A percentile compares a stretch with the other conserved stretches of the same genome.
phyloP scores from a whole-genome alignment of 2,797 vertebrate genomes.

The Loriculus beryllinus region DNA sequence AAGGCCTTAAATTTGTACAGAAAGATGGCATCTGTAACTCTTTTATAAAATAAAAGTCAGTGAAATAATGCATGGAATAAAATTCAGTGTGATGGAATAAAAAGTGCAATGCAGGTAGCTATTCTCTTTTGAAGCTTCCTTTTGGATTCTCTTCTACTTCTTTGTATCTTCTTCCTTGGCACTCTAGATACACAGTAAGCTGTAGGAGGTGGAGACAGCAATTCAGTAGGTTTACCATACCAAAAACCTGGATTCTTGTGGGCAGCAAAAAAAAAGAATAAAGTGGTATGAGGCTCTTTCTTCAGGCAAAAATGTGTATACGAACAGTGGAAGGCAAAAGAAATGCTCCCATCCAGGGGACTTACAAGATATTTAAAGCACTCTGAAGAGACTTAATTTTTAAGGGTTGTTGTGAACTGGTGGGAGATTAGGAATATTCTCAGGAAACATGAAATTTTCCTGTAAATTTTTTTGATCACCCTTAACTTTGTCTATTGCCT shows the following conservation, averaged over 20 bases:
- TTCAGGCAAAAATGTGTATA: neutral
- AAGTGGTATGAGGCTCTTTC: neutral
- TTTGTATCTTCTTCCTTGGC: neutral
- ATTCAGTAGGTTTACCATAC: neutral
- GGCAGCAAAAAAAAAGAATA: neutral
- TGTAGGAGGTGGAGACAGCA: neutral
- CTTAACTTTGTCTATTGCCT: neutral
- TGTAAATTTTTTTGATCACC: neutral
- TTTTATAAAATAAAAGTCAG: neutral
- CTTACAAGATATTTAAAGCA: neutral
- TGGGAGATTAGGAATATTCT: neutral
- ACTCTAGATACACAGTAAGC: neutral
- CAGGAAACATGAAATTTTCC: neutral
- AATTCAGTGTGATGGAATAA: neutral
- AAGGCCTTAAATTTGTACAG: neutral
- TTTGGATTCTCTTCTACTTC: neutral
- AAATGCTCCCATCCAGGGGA: no score
- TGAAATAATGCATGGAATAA: neutral
- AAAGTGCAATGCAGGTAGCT: neutral
- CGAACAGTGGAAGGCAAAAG: neutral
- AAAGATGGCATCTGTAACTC: neutral
- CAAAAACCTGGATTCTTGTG: neutral
- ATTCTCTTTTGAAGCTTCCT: neutral
- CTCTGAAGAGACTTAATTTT: neutral
- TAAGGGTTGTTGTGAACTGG: neutral